These are phyloP conservation scores for Microchirus variegatus DNA, from an alignment of 2,797 vertebrate genomes.

Conservation along the genomic window DNA sequence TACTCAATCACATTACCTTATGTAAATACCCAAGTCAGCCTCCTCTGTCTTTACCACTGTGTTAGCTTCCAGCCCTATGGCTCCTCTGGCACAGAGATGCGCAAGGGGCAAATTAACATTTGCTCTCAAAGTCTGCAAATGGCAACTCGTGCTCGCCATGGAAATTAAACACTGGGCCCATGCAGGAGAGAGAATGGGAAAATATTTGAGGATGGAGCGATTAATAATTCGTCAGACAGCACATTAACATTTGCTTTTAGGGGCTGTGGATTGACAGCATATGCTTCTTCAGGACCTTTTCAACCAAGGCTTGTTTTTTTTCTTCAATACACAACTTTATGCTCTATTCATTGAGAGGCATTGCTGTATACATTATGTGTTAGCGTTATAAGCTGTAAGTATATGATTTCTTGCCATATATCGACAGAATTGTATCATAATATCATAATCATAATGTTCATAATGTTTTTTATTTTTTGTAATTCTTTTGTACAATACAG, in stretches of 20 bases:
- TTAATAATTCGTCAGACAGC: slow-evolving; percentile 77
- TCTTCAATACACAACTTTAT: slow-evolving; percentile 10
- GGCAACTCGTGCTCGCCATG: slow-evolving; percentile 80
- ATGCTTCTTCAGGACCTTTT: slow-evolving; percentile 55
- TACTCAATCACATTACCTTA: slow-evolving; percentile 85
- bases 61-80: slow-evolving; percentile 66
- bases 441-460: too few species aligned
- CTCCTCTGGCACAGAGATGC: slow-evolving; percentile 66
- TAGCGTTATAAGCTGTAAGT: too few species aligned
- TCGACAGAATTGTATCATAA: too few species aligned
- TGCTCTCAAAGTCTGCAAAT: slow-evolving; percentile 81
- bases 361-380: slow-evolving; percentile 5
- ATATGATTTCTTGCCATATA: too few species aligned
- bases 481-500: too few species aligned
- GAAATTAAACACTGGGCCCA: slow-evolving; percentile 72
- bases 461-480: too few species aligned
- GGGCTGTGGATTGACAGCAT: slow-evolving; percentile 60
- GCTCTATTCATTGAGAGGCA: slow-evolving; percentile 26
- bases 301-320: slow-evolving; percentile 40
- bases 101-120: slow-evolving; percentile 81
- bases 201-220: slow-evolving; percentile 74
- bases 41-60: slow-evolving; percentile 54
- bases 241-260: slow-evolving; percentile 77
- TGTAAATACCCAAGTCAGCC: slow-evolving; percentile 78
- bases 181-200: slow-evolving; percentile 58